Conservation (phyloP, 1,140 invertebrate genomes). For the Drosophila nigromelanica region DNA sequence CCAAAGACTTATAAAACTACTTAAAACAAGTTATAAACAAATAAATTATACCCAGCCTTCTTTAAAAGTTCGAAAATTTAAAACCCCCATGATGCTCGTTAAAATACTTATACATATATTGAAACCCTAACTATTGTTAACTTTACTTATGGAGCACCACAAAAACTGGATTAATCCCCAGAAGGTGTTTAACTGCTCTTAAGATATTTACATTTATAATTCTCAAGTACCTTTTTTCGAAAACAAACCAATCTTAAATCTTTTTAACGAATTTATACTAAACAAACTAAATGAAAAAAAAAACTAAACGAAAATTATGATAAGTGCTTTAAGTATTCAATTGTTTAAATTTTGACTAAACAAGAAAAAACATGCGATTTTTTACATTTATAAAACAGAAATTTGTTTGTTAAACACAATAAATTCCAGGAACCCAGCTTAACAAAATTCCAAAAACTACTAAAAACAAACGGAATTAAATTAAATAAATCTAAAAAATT, state of each 20-base stretch:
- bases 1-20: slow-evolving; percentile 70
- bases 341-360: slow-evolving; percentile 70
- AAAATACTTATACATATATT: slow-evolving; percentile 32
- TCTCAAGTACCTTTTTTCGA: slow-evolving; percentile 76
- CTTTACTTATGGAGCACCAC: slow-evolving; percentile 36
- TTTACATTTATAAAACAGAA: slow-evolving; percentile 78
- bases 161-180: slow-evolving; percentile 40
- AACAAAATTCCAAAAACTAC: slow-evolving; percentile 39
- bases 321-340: slow-evolving; percentile 68
- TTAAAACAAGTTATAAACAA: slow-evolving; percentile 17
- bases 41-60: slow-evolving; percentile 48
- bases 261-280: slow-evolving; percentile 80
- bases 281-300: slow-evolving; percentile 37
- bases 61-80: slow-evolving; percentile 43
- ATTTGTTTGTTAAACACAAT: slow-evolving; percentile 70
- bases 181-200: slow-evolving; percentile 49
- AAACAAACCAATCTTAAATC: slow-evolving; percentile 62
- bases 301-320: slow-evolving; percentile 40
- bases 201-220: slow-evolving; percentile 49
- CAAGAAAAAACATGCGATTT: slow-evolving; percentile 58
- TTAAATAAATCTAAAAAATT: slow-evolving; percentile 41
- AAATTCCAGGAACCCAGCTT: slow-evolving; percentile 61
- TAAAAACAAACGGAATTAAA: slow-evolving; percentile 43
- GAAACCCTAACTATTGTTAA: slow-evolving; percentile 55
- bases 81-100: slow-evolving; percentile 47